Evolutionary conservation across 2,888 invertebrate genomes (phyloP).

Genomic region (Noctuana brunneofusca): DNA sequence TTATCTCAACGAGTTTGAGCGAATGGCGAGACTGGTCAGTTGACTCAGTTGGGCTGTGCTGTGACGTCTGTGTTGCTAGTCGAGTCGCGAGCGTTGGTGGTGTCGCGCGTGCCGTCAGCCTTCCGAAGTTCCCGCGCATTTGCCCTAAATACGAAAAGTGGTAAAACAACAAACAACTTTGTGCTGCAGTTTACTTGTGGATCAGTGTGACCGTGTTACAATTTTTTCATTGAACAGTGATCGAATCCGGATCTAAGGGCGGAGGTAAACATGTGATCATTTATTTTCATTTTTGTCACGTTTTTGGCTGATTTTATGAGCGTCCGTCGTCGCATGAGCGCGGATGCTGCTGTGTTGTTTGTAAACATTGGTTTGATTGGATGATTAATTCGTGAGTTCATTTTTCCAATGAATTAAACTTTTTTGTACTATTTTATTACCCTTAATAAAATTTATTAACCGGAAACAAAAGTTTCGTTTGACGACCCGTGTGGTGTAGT

Average conservation of each 20-base stretch:
- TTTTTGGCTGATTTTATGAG: conserved; percentile 19
- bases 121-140: conserved; percentile 39
- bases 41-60: conserved; percentile 32
- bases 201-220: conserved; percentile 43
- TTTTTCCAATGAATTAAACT: not conserved
- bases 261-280: conserved; percentile 47
- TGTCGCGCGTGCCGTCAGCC: conserved; percentile 45
- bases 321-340: conserved; percentile 1
- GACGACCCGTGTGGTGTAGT: too few relatives aligned
- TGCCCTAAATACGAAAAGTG: conserved; percentile 41
- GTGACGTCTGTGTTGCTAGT: conserved; percentile 47
- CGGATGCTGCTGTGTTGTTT: conserved; percentile 27
- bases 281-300: conserved; percentile 26
- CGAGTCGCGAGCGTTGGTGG: conserved; percentile 53
- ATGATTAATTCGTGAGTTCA: conserved; percentile 9
- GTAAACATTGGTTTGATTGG: conserved; percentile 31
- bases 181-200: conserved; percentile 42
- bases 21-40: conserved; percentile 42
- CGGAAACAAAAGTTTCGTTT: too few relatives aligned
- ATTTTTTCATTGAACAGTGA: conserved; percentile 36
- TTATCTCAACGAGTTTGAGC: conserved; percentile 48
- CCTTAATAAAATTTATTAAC: too few relatives aligned
- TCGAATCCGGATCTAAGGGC: conserved; percentile 44
- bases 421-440: too few relatives aligned
- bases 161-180: conserved; percentile 43